A percentile compares a stretch with the other conserved stretches of the same genome.
phyloP scores from a whole-genome alignment of 2,113 vertebrate genomes.

The Sceloporus undulatus region DNA sequence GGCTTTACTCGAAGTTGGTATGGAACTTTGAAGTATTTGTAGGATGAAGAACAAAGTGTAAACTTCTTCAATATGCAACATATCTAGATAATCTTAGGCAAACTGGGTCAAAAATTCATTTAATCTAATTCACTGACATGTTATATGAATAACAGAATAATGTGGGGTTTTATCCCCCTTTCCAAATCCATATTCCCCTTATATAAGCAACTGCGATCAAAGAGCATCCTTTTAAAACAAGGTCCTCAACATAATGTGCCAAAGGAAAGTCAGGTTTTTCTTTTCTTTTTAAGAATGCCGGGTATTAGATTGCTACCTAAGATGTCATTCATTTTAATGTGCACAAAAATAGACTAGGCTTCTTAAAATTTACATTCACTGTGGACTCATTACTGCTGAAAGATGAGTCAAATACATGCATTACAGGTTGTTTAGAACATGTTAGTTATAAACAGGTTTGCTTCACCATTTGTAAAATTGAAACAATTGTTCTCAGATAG shows the following conservation, averaged over 20 bases:
- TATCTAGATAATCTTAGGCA: background rate
- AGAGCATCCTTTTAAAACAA: background rate
- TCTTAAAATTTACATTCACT: background rate
- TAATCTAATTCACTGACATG: slow-evolving; percentile 20
- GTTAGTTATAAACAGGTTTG: background rate
- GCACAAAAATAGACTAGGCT: background rate
- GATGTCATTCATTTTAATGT: background rate
- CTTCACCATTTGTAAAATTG: background rate
- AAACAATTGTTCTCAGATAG: background rate
- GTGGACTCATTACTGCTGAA: background rate
- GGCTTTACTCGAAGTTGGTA: slow-evolving; percentile 23
- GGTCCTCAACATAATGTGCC: background rate
- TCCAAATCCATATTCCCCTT: background rate
- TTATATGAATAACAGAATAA: background rate
- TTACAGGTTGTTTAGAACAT: background rate
- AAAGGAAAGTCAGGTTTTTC: background rate
- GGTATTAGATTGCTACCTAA: background rate
- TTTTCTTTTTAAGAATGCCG: background rate
- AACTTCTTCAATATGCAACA: slow-evolving; percentile 13
- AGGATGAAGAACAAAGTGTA: slow-evolving; percentile 26
- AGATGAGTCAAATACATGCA: background rate
- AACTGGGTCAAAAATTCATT: background rate
- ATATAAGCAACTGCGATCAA: slow-evolving; percentile 3
- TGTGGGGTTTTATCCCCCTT: background rate
- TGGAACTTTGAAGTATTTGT: slow-evolving; percentile 14